A percentile compares a stretch with the other conserved stretches of the same genome.
phyloP scores from a whole-genome alignment of 2,113 vertebrate species.

The Nannobrachium achirus region DNA sequence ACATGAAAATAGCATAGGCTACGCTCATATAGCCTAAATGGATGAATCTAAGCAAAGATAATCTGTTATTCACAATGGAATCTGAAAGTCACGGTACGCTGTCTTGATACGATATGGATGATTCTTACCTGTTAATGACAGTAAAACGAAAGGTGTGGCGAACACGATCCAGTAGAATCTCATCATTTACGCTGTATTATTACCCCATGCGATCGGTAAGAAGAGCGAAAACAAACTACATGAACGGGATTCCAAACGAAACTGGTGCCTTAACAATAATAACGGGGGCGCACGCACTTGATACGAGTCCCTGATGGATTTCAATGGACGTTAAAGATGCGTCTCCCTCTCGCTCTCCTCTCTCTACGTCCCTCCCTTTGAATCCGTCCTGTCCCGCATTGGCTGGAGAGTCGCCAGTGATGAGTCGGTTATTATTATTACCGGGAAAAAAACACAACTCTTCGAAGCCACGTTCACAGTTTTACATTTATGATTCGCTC shows the following conservation, averaged over 20 bases:
- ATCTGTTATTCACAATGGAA: too few relatives aligned
- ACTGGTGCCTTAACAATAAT: slow-evolving; percentile 21
- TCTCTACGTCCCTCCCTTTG: neutral
- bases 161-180: slow-evolving; percentile 45
- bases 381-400: slow-evolving; percentile 38
- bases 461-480: neutral
- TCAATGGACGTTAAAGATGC: slow-evolving; percentile 61
- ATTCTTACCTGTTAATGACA: slow-evolving; percentile 59
- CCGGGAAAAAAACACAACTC: slow-evolving; percentile 35
- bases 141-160: slow-evolving; percentile 39
- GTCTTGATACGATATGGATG: neutral
- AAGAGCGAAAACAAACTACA: slow-evolving; percentile 33
- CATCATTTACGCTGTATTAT: slow-evolving; percentile 45
- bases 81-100: neutral
- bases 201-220: slow-evolving; percentile 35
- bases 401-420: slow-evolving; percentile 66
- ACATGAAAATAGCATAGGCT: too few relatives aligned
- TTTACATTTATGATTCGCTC: neutral
- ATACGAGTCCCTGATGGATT: slow-evolving; percentile 28
- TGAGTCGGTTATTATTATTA: slow-evolving; percentile 57
- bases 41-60: too few relatives aligned
- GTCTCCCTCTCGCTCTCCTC: slow-evolving; percentile 26
- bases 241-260: neutral
- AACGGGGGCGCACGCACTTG: slow-evolving; percentile 29
- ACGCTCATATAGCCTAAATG: too few relatives aligned